These are phyloP conservation scores for Euwallacea similis DNA, from an alignment of 1,140 invertebrate species.

Conservation along the genomic window DNA sequence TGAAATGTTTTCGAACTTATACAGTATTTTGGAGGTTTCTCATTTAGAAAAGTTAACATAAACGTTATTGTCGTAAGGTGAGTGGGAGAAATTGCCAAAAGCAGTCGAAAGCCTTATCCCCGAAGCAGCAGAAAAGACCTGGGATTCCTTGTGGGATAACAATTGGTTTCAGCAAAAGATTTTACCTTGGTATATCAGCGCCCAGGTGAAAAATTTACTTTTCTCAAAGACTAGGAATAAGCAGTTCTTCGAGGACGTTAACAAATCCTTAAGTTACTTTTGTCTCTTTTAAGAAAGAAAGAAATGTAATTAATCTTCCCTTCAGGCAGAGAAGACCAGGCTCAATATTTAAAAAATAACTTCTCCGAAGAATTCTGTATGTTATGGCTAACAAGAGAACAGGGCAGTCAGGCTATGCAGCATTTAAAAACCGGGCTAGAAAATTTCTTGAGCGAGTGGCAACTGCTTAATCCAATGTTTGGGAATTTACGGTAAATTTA, in stretches of 20 bases:
- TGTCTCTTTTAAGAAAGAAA: not conserved
- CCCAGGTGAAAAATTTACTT: constrained; percentile 49
- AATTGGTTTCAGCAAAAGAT: constrained; percentile 53
- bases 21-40: not conserved
- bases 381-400: constrained; percentile 47
- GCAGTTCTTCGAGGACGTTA: constrained; percentile 39
- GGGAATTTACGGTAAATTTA: constrained; percentile 46
- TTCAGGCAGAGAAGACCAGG: constrained; percentile 38
- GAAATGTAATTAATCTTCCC: not conserved
- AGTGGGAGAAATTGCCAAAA: constrained; percentile 53
- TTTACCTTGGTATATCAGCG: constrained; percentile 55
- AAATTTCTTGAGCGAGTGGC: constrained; percentile 56
- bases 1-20: too few relatives aligned
- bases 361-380: constrained; percentile 56
- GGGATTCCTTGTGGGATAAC: constrained; percentile 53
- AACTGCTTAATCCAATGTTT: constrained; percentile 53
- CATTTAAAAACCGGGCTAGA: constrained; percentile 49
- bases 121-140: constrained; percentile 40
- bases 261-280: constrained; percentile 44
- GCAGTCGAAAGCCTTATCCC: constrained; percentile 31
- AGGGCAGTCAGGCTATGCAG: constrained; percentile 42
- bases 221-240: constrained; percentile 21
- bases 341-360: constrained; percentile 46
- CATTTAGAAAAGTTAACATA: constrained; percentile 1
- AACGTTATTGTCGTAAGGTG: constrained; percentile 44